phyloP scores from a whole-genome alignment of 2,113 vertebrate species.

The Mesembrinibis cayennensis region DNA sequence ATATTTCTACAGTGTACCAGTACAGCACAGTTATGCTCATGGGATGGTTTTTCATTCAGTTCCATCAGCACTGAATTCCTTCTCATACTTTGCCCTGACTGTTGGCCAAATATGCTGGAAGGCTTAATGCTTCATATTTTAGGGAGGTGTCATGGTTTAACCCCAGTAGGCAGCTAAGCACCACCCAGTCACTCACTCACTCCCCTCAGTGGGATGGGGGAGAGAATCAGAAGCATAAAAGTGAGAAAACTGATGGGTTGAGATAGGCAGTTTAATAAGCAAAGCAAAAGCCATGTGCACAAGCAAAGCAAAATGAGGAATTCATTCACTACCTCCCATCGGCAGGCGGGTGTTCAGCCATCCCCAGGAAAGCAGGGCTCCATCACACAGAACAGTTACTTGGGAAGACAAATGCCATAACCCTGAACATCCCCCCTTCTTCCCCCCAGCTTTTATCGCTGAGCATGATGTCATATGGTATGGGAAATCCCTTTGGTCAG shows the following conservation, averaged over 20 bases:
- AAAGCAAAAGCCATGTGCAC: fast-evolving
- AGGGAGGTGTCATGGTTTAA: not conserved
- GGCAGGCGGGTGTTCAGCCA: not conserved
- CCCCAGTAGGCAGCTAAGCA: not conserved
- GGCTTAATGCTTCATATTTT: not conserved
- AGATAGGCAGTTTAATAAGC: not conserved
- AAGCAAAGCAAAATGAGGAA: not conserved
- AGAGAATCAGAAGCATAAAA: not conserved
- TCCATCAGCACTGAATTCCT: not conserved
- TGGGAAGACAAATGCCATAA: not conserved
- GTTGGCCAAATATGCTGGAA: not conserved
- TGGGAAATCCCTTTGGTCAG: not conserved
- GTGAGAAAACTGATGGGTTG: not conserved
- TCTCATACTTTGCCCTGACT: not conserved
- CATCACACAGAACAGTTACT: fast-evolving
- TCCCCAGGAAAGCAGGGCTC: not conserved
- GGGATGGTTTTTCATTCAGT: not conserved
- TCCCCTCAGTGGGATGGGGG: not conserved
- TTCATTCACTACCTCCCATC: fast-evolving
- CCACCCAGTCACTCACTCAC: not conserved
- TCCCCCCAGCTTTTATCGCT: not conserved
- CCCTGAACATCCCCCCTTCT: not conserved
- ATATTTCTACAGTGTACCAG: not conserved
- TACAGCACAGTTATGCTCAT: not conserved
- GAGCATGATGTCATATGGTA: fast-evolving